These are phyloP conservation scores for Catostomus latipinnis DNA, from an alignment of 2,797 vertebrate genomes.

Conservation along the genomic window DNA sequence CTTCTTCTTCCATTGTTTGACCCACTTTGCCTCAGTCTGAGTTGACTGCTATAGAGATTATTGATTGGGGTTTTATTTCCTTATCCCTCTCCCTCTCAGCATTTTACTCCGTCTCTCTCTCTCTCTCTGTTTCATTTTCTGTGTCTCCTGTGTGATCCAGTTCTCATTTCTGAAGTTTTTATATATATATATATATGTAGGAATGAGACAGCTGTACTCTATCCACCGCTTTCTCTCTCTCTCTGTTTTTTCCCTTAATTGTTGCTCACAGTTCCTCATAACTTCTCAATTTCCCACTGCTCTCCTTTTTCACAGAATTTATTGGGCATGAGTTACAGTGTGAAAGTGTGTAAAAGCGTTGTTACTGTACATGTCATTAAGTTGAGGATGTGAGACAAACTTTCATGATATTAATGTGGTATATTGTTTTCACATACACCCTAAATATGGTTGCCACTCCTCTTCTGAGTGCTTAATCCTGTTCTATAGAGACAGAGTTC, in stretches of 20 bases:
- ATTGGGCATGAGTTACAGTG: conserved; percentile 52
- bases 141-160: conserved; percentile 71
- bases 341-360: neutral
- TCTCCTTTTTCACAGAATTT: neutral
- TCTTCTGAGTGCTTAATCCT: no score
- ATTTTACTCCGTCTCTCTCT: conserved; percentile 55
- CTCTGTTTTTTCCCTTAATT: conserved; percentile 2
- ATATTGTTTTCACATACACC: no score
- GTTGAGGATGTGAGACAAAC: no score
- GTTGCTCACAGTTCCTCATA: neutral
- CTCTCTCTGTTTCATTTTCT: conserved; percentile 53
- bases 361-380: neutral
- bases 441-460: no score
- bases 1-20: conserved; percentile 65
- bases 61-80: conserved; percentile 77
- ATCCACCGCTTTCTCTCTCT: conserved; percentile 13
- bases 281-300: neutral
- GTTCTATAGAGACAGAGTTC: no score
- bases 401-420: no score
- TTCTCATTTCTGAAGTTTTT: conserved; percentile 65
- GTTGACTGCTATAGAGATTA: conserved; percentile 69
- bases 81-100: conserved; percentile 61
- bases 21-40: conserved; percentile 65
- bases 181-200: neutral
- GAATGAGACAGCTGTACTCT: conserved; percentile 1